Evolutionary conservation across 2,888 invertebrate genomes (phyloP), one percentile per base, ranked within the genome.

Genomic region (Campopleginae sp.): DNA sequence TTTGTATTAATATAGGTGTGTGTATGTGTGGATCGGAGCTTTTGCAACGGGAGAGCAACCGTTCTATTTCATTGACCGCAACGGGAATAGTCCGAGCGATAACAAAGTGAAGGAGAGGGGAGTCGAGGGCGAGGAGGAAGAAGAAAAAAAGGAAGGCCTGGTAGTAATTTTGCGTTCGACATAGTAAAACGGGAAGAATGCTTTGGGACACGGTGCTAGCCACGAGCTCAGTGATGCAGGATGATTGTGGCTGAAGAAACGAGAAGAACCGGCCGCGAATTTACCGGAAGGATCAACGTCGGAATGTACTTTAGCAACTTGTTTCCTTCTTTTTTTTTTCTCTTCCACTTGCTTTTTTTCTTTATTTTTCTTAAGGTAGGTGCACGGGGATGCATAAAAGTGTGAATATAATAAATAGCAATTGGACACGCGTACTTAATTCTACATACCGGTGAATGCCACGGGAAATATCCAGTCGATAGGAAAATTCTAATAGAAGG

Each of bases 1-100:
- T 54, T 23, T 58, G 19, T 54, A 54, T 12, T 23, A 23, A 12
- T 23, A 23, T 51, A 19, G 7, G 38, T 38, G 38, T 38, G 38
- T 33, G 33, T 33, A 33, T 5, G 33, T 33, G 33, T 63, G 66
- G 19, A 72, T 75, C 17, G 61, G 61, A 23, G 17, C 48, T 48
- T 58, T 66, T 48, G 82, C 76, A 61, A 75, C 79, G 71, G 12
- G 33, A 66, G 79, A 76, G 72, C 82, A 85, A 80, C 80, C 85
- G 85, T 85, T 85, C 82, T 85, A 82, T 85, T 85, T 82, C 85
- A 85, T 82, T 85, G 85, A 82, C 76, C 80, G 85, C 85, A 85
- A 85, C 85, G 82, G 85, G 82, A 85, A 80, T 80, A 77, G 51
- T 58, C 48, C 10, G 54, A 42, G 74, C 74, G 66, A 72, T n/a